Evolutionary conservation across 2,113 vertebrate species (phyloP).

Genomic region (Calonectris borealis): DNA sequence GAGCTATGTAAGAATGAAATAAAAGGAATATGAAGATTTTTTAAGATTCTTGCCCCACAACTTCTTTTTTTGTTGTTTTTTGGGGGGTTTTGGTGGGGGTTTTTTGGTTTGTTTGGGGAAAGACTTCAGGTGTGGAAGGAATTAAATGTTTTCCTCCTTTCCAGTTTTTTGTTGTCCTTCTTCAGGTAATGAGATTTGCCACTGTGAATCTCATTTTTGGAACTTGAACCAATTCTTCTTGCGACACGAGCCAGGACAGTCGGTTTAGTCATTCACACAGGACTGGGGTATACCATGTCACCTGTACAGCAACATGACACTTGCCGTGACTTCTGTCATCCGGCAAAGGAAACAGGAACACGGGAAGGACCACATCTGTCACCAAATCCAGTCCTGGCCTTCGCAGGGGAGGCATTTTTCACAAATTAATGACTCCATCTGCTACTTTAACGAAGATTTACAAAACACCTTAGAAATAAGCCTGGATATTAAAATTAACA

Average conservation of each 20-base stretch:
- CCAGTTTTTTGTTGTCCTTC: neutral
- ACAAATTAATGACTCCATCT: neutral
- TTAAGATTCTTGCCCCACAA: neutral
- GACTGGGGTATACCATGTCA: accelerated
- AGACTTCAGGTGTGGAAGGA: neutral
- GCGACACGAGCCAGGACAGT: neutral
- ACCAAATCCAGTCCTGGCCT: neutral
- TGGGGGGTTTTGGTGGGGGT: too few relatives aligned
- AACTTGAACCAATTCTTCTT: neutral
- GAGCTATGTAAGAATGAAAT: neutral
- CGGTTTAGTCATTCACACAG: neutral
- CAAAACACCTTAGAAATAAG: neutral
- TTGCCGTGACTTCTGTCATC: neutral
- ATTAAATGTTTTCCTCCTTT: neutral
- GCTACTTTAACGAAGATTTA: neutral
- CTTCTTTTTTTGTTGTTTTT: too few relatives aligned
- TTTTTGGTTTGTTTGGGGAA: neutral
- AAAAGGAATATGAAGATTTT: neutral
- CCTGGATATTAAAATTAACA: neutral
- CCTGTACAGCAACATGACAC: neutral
- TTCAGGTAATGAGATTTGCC: neutral
- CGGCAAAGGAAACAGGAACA: neutral
- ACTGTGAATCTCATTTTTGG: neutral
- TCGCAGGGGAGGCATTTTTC: neutral
- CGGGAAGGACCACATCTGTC: neutral